Conservation (phyloP, 64 coral and sea anemone species). For the Montipora sp. region DNA sequence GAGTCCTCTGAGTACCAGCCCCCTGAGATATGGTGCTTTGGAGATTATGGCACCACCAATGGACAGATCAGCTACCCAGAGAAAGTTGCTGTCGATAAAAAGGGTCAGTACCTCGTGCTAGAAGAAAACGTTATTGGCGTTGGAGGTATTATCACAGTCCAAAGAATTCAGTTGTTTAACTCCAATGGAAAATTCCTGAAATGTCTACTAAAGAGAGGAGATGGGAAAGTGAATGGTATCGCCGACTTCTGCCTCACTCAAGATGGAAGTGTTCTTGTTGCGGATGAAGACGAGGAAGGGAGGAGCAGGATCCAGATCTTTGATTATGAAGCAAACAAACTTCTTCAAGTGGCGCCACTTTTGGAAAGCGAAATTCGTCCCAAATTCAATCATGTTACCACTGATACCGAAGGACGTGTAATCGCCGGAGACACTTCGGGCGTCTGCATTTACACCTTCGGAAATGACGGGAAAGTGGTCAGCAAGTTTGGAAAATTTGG, state of each 20-base stretch:
- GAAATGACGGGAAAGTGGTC: slow-evolving; percentile 27
- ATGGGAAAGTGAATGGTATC: slow-evolving; percentile 80
- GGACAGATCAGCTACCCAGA: slow-evolving; percentile 74
- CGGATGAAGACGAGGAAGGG: slow-evolving; percentile 48
- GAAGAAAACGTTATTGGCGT: slow-evolving; percentile 72
- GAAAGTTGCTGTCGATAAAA: slow-evolving; percentile 73
- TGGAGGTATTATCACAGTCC: slow-evolving; percentile 61
- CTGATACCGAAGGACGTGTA: slow-evolving; percentile 67
- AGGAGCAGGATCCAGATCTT: slow-evolving; percentile 72
- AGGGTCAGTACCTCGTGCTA: slow-evolving; percentile 77
- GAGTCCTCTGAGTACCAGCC: slow-evolving; percentile 53
- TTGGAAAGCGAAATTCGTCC: slow-evolving; percentile 39
- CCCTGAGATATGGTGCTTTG: slow-evolving; percentile 88
- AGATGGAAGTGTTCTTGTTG: slow-evolving; percentile 69
- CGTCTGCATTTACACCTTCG: slow-evolving; percentile 49
- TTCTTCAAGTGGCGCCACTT: slow-evolving; percentile 37
- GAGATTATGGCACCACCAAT: slow-evolving; percentile 73
- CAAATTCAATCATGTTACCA: slow-evolving; percentile 22
- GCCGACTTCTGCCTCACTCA: slow-evolving; percentile 77
- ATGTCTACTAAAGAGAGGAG: slow-evolving; percentile 67
- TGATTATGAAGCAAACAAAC: slow-evolving; percentile 68
- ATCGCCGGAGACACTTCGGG: slow-evolving; percentile 50
- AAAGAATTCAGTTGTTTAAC: slow-evolving; percentile 80
- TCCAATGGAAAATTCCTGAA: slow-evolving; percentile 77
- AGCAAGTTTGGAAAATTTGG: slow-evolving; percentile 80